A percentile compares a stretch with the other conserved stretches of the same genome.
Evolutionary conservation across 2,113 vertebrate genomes (phyloP).

Genomic region (Hyla sarda): DNA sequence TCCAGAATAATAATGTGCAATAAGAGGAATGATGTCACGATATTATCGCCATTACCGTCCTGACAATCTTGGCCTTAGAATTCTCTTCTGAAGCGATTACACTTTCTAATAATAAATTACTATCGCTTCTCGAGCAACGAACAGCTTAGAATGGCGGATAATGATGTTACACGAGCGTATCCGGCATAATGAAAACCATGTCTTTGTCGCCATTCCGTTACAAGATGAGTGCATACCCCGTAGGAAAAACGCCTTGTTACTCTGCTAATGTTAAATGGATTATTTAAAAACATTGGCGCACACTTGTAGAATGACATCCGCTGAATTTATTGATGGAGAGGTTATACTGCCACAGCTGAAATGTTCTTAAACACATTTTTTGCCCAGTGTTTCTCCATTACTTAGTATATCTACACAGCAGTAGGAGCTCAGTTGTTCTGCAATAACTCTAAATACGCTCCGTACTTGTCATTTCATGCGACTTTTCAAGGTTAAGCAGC

Average conservation of each 20-base stretch:
- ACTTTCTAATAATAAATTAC: slow-evolving; percentile 48
- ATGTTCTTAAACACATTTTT: no score
- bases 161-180: slow-evolving; percentile 25
- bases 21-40: slow-evolving; percentile 54
- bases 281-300: neutral
- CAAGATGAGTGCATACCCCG: neutral
- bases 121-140: slow-evolving; percentile 36
- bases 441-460: no score
- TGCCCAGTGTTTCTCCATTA: no score
- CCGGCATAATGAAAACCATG: slow-evolving; percentile 31
- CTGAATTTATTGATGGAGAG: neutral
- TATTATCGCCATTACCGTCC: slow-evolving; percentile 35
- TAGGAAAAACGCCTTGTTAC: neutral
- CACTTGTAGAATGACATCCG: no score
- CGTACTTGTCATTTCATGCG: no score
- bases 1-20: slow-evolving; percentile 35
- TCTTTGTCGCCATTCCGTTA: slow-evolving; percentile 8
- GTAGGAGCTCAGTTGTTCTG: no score
- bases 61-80: slow-evolving; percentile 44
- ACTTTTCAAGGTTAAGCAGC: no score
- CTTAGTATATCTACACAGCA: no score
- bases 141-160: slow-evolving; percentile 26
- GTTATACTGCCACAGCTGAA: neutral
- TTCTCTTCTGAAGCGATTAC: slow-evolving; percentile 44
- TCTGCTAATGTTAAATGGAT: neutral